These are phyloP conservation scores for Campopleginae sp. DNA, from an alignment of 2,888 invertebrate genomes.

Conservation along the genomic window DNA sequence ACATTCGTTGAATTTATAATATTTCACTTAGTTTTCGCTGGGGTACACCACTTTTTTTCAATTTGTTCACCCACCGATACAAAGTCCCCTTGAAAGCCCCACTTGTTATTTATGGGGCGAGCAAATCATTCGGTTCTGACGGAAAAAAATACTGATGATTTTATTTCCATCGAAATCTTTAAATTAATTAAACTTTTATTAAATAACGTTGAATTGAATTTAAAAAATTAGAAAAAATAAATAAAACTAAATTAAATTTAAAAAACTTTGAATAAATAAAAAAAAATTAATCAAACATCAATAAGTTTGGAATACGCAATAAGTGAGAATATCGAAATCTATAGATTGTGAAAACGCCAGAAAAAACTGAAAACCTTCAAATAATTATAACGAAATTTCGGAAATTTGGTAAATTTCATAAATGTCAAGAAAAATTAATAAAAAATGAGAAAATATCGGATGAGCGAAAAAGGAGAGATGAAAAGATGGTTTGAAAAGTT, in stretches of 20 bases:
- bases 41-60: not conserved
- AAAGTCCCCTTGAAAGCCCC: not conserved
- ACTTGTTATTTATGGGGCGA: not conserved
- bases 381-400: not conserved
- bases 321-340: too few relatives aligned
- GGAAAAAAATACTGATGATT: not conserved
- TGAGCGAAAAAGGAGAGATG: not conserved
- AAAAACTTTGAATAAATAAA: too few relatives aligned
- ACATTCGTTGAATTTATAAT: conserved; percentile 45
- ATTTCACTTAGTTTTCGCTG: not conserved
- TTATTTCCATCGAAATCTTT: not conserved
- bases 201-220: too few relatives aligned
- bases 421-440: not conserved
- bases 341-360: too few relatives aligned
- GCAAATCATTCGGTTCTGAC: not conserved
- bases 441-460: not conserved
- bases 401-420: not conserved
- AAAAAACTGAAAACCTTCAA: not conserved
- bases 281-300: too few relatives aligned
- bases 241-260: too few relatives aligned
- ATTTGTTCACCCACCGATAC: not conserved
- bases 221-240: too few relatives aligned
- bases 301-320: too few relatives aligned
- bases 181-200: not conserved
- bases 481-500: not conserved